A percentile compares a stretch with the other conserved stretches of the same genome.
These are phyloP conservation scores for Helicoverpa armigera DNA, from an alignment of 1,140 invertebrate genomes.

Conservation along the genomic window DNA sequence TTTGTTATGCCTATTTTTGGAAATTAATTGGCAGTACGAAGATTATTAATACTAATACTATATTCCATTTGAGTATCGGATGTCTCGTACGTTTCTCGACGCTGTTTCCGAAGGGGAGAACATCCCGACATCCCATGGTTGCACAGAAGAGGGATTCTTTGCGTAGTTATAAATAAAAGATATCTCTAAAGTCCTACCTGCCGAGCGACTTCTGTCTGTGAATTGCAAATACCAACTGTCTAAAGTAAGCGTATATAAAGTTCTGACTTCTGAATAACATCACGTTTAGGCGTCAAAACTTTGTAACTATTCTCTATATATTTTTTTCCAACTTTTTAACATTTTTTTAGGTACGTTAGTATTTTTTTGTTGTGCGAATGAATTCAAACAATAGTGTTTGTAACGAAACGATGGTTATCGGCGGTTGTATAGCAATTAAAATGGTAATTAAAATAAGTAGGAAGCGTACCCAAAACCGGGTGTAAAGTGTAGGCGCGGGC, in stretches of 20 bases:
- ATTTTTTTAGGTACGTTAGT: conserved; percentile 32
- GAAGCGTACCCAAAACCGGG: conserved; percentile 74
- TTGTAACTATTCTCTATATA: conserved; percentile 43
- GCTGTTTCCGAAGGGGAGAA: conserved; percentile 1
- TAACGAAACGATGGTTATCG: conserved; percentile 71
- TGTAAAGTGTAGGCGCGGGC: conserved; percentile 75
- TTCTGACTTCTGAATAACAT: conserved; percentile 53
- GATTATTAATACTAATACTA: background rate
- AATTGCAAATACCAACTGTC: conserved; percentile 81
- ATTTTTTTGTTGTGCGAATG: conserved; percentile 56
- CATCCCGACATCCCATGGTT: conserved; percentile 63
- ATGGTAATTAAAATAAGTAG: conserved; percentile 83
- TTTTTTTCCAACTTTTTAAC: conserved; percentile 26
- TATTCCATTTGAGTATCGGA: background rate
- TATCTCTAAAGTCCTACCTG: conserved; percentile 78
- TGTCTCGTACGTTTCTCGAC: background rate
- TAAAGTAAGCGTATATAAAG: conserved; percentile 60
- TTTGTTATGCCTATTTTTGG: too few species aligned
- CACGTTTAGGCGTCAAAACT: conserved; percentile 52
- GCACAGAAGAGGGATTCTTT: conserved; percentile 63
- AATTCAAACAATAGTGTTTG: conserved; percentile 76
- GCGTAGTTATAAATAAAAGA: conserved; percentile 84
- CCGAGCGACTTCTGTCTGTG: conserved; percentile 73
- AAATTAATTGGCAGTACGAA: too few species aligned
- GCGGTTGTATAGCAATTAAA: conserved; percentile 76